Evolutionary conservation across 1,140 invertebrate genomes (phyloP).

Genomic region (Diuraphis noxia): DNA sequence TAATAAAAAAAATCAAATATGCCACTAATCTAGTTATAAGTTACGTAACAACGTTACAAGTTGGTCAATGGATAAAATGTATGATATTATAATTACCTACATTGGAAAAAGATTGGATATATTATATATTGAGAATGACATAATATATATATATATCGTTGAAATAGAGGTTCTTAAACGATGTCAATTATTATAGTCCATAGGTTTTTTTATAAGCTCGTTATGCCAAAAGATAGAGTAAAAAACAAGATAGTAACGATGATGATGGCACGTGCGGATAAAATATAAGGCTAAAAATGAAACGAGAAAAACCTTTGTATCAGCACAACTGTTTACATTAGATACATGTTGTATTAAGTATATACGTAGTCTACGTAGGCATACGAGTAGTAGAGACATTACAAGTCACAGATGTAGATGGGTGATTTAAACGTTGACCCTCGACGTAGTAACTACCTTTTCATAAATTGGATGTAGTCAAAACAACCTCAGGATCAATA

Average conservation of each 20-base stretch:
- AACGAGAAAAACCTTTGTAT: neutral
- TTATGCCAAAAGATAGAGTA: neutral
- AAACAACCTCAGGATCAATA: neutral
- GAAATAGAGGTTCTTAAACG: neutral
- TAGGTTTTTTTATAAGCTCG: neutral
- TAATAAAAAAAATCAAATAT: constrained; percentile 15
- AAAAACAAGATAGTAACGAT: neutral
- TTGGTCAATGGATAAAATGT: neutral
- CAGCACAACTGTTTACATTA: neutral
- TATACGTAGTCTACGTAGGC: too few species aligned
- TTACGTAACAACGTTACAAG: neutral
- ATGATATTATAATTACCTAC: neutral
- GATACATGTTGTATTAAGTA: neutral
- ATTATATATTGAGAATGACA: too few species aligned
- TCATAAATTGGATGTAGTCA: neutral
- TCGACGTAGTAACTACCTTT: neutral
- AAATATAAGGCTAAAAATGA: neutral
- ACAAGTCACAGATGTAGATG: neutral
- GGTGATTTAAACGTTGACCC: neutral
- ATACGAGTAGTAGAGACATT: neutral
- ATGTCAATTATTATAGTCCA: neutral
- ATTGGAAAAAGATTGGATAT: neutral
- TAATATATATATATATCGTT: too few species aligned
- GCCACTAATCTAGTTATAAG: neutral
- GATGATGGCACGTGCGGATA: neutral